Base-by-base conservation (phyloP, 1,140 invertebrate species). In the Achroia grisella region DNA sequence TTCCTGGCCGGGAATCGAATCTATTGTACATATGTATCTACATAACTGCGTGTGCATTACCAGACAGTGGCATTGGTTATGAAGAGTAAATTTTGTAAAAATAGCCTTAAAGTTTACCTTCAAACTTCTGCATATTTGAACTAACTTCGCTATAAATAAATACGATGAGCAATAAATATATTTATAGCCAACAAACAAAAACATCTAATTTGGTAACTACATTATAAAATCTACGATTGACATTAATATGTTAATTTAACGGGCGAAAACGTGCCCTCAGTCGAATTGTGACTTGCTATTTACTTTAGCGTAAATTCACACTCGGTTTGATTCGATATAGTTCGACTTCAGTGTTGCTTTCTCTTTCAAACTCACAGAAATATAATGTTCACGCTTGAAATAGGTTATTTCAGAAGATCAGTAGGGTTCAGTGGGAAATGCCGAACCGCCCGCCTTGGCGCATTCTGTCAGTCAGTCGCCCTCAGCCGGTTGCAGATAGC, bases 391-490 rank as follows among this genome's bases (percentile, higher is more conserved):
- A 37, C n/a, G 15, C 35, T 13, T 37, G 35, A 37, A 37, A 17
- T 17, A 14, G 35, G n/a, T 17, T 17, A 6, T 37, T 37, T 37
- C 13, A 15, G 35, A 37, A 37, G 14, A 15, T 37, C 17, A 10
- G 14, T 37, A 37, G 35, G 14, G 35, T 37, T n/a, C 35, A 37
- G 42, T 28, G 39, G 10, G 47, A 34, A 58, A 40, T 47, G 14
- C 36, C 39, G 39, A 45, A 23, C 60, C 65, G 65, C 65, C 72
- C 73, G 74, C 78, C 70, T 60, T 75, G 50, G 60, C 61, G 62
- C 61, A 61, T 44, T 71, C 75, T 80, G n/a, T n/a, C n/a, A n/a
- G n/a, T 23, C 17, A 23, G 76, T 82, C 63, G 74, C 69, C 71
- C 65, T 52, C 54, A 65, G 68, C 55, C 66, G 64, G 64, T 55